Percentiles rank a stretch among this genome's conserved stretches.
These are phyloP conservation scores for Aethina tumida DNA, from an alignment of 1,140 invertebrate genomes.

Conservation along the genomic window DNA sequence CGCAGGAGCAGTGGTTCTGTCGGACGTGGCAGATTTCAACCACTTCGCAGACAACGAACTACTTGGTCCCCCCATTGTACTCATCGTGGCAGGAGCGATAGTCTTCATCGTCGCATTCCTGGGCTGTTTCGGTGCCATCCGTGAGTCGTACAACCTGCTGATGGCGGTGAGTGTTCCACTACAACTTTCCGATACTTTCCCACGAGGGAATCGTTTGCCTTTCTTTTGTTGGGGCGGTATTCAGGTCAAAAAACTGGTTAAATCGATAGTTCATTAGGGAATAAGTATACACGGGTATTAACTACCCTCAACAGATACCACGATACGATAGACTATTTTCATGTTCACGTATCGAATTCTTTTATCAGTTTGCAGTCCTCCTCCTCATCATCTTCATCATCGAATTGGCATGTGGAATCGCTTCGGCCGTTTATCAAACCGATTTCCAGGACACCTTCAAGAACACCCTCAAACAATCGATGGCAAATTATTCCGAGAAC, in stretches of 20 bases:
- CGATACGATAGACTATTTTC: not conserved
- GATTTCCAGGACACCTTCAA: slow-evolving; percentile 45
- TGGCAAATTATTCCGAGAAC: slow-evolving; percentile 40
- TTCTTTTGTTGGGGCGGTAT: too few species aligned
- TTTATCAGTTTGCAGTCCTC: slow-evolving; percentile 56
- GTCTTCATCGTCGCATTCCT: slow-evolving; percentile 63
- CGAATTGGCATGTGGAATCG: slow-evolving; percentile 64
- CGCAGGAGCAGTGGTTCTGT: slow-evolving; percentile 45
- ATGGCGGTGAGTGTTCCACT: slow-evolving; percentile 45
- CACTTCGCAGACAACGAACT: slow-evolving; percentile 48
- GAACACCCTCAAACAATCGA: slow-evolving; percentile 42
- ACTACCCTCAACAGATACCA: not conserved
- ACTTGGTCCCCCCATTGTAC: slow-evolving; percentile 47
- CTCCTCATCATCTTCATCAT: slow-evolving; percentile 61
- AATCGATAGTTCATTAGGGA: too few species aligned
- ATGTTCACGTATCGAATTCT: slow-evolving; percentile 6
- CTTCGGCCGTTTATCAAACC: slow-evolving; percentile 54
- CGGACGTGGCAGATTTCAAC: slow-evolving; percentile 44
- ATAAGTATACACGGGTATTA: too few species aligned
- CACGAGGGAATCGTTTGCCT: too few species aligned
- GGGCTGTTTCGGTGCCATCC: slow-evolving; percentile 64
- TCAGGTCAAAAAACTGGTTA: too few species aligned
- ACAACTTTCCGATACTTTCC: not conserved
- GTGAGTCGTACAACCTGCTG: slow-evolving; percentile 55
- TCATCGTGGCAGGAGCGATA: slow-evolving; percentile 57